Base-by-base conservation (phyloP, 2,797 vertebrate species). In the Sciurus carolinensis region DNA sequence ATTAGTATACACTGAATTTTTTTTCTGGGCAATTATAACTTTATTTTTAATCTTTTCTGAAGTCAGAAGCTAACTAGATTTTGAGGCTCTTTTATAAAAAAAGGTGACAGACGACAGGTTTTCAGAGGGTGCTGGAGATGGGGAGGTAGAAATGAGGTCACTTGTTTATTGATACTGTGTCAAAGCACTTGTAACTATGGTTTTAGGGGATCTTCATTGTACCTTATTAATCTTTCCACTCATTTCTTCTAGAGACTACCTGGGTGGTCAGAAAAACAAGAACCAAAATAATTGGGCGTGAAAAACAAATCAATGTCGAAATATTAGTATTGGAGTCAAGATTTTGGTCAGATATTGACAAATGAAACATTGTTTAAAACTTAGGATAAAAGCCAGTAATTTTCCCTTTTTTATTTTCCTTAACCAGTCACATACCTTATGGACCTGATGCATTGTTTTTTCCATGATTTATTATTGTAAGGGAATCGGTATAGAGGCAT, bases 211-310 rank as follows among this genome's bases (percentile, higher is more conserved):
- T 13, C 9, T 2, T 26, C 28, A 11, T 18, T 83, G 20, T 36
- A 85, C 12, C 47, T 22, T 36, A 36, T 59, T 83, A 69, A 72
- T 7, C 8, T 91, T 87, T 66, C 59, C 76, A 66, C 3, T 4
- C 13, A 57, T 89, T 91, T 96, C 39, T 87, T 71, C 18, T 39
- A 71, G 39, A 66, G 7, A 64, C 18, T 33, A 71, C 26, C 18
- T 94, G 59, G 52, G 71, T 89, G 39, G 50, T 14, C 86, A 95
- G n/a, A 54, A 54, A 71, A 95, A 59, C 14, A 93, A 90, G 24
- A 87, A 17, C 36, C 42, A 75, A 88, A 88, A 54, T 73, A 84
- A 75, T 17, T n/a, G 20, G 24, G 8, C 22, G 85, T 92, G 24
- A 47, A 80, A 73, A 92, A 79, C 36, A 83, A 84, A 92, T 76